Percentiles rank a stretch among this genome's conserved stretches.
Conservation (phyloP, 1,140 invertebrate species). For the Drosophila triauraria region DNA sequence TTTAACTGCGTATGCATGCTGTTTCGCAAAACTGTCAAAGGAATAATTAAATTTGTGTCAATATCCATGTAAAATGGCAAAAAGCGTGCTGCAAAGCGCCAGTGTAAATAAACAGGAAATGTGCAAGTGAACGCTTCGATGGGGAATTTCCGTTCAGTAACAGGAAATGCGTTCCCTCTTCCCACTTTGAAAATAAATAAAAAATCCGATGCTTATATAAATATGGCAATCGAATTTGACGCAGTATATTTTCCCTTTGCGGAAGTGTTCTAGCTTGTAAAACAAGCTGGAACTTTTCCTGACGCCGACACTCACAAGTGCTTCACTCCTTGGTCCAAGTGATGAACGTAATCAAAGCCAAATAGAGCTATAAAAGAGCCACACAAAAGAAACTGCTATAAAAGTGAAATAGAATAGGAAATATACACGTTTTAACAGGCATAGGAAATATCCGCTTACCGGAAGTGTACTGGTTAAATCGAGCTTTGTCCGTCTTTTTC, state of each 20-base stretch:
- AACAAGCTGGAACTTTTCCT: background rate
- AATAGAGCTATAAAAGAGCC: conserved; percentile 1
- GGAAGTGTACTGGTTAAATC: conserved; percentile 12
- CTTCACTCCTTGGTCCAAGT: background rate
- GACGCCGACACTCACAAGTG: background rate
- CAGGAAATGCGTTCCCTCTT: conserved; percentile 1
- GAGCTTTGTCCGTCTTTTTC: background rate
- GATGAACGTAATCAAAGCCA: conserved; percentile 8
- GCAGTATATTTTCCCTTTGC: background rate
- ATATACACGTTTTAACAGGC: background rate
- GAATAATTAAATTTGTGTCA: background rate
- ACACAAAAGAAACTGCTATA: background rate
- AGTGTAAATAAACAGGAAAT: conserved; percentile 16
- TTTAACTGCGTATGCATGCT: no score
- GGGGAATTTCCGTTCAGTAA: conserved; percentile 1
- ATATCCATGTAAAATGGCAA: background rate
- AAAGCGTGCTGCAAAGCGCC: background rate
- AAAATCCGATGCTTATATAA: conserved; percentile 7
- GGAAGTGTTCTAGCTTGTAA: conserved; percentile 4
- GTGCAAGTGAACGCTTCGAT: background rate
- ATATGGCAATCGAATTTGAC: conserved; percentile 14
- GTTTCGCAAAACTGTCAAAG: background rate
- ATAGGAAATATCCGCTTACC: conserved; percentile 4
- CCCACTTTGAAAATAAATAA: background rate
- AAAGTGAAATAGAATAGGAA: conserved; percentile 21